Evolutionary conservation across 1,140 invertebrate genomes (phyloP).

Genomic region (Dysdera silvatica): DNA sequence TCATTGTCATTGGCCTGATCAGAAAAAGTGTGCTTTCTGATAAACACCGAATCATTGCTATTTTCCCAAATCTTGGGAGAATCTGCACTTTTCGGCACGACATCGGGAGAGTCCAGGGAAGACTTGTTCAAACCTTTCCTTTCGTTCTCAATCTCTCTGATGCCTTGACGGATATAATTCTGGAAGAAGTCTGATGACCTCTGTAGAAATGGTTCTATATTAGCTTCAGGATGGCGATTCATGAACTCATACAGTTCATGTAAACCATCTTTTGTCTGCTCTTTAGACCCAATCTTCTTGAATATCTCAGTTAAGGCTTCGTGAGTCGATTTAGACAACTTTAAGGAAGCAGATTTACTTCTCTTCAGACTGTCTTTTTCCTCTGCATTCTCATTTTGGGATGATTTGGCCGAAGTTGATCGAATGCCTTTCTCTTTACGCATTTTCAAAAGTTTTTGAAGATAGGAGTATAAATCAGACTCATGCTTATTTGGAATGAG

Average conservation of each 20-base stretch:
- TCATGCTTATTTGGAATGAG: constrained; percentile 68
- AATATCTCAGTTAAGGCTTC: constrained; percentile 82
- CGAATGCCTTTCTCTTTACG: constrained; percentile 20
- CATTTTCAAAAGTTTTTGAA: constrained; percentile 59
- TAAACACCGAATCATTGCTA: background rate
- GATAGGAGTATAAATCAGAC: constrained; percentile 70
- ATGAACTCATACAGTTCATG: constrained; percentile 81
- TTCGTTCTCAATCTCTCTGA: constrained; percentile 58
- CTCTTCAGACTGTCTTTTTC: constrained; percentile 36
- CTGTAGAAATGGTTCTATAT: constrained; percentile 80
- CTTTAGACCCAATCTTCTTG: constrained; percentile 81
- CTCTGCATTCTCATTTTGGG: constrained; percentile 36
- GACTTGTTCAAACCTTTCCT: constrained; percentile 6
- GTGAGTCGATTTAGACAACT: constrained; percentile 63
- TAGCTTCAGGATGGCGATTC: constrained; percentile 78
- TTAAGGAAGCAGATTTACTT: constrained; percentile 38
- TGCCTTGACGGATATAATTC: constrained; percentile 78
- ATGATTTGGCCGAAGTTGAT: constrained; percentile 6
- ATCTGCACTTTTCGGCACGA: too few species aligned
- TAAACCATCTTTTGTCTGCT: constrained; percentile 79
- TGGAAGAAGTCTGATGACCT: constrained; percentile 85
- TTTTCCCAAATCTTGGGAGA: background rate
- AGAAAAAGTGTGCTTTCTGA: constrained; percentile 10
- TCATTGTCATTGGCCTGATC: constrained; percentile 9
- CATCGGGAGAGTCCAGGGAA: background rate